Evolutionary conservation across 2,888 invertebrate genomes (phyloP).

Genomic region (Cecidostiba fungosa): DNA sequence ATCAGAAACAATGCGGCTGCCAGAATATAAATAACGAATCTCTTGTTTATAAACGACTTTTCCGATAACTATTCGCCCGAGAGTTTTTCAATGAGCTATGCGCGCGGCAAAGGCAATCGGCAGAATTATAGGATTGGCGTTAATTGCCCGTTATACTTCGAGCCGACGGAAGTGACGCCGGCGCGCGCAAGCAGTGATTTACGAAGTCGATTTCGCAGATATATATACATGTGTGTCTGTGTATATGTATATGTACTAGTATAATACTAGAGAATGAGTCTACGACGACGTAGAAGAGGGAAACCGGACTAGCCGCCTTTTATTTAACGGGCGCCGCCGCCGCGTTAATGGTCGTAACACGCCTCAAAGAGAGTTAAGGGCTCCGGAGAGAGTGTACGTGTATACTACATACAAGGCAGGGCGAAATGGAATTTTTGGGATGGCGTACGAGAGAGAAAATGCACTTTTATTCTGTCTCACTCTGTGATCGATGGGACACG

Average conservation of each 20-base stretch:
- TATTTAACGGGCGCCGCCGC: slow-evolving; percentile 60
- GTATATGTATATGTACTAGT: slow-evolving; percentile 4
- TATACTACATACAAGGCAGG: not conserved
- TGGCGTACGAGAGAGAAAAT: not conserved
- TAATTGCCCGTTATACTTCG: slow-evolving; percentile 69
- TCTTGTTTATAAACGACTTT: not conserved
- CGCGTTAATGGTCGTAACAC: slow-evolving; percentile 61
- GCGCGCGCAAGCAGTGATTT: slow-evolving; percentile 51
- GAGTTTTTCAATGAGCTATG: slow-evolving; percentile 59
- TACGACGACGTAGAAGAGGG: slow-evolving; percentile 23
- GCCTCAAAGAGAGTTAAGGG: slow-evolving; percentile 56
- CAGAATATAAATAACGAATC: not conserved
- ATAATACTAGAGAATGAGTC: not conserved
- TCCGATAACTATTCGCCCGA: not conserved
- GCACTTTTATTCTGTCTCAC: not conserved
- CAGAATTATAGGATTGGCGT: slow-evolving; percentile 69
- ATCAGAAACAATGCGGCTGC: not conserved
- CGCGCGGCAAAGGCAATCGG: slow-evolving; percentile 13
- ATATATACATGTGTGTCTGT: not conserved
- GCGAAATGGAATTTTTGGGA: not conserved
- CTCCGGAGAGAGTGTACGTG: not conserved
- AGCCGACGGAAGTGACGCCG: slow-evolving; percentile 66
- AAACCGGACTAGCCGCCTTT: slow-evolving; percentile 52
- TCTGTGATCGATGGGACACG: not conserved
- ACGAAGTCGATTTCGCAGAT: slow-evolving; percentile 61